Base-by-base conservation (phyloP, 2,797 vertebrate species). In the Heteromormyrus szaboi region DNA sequence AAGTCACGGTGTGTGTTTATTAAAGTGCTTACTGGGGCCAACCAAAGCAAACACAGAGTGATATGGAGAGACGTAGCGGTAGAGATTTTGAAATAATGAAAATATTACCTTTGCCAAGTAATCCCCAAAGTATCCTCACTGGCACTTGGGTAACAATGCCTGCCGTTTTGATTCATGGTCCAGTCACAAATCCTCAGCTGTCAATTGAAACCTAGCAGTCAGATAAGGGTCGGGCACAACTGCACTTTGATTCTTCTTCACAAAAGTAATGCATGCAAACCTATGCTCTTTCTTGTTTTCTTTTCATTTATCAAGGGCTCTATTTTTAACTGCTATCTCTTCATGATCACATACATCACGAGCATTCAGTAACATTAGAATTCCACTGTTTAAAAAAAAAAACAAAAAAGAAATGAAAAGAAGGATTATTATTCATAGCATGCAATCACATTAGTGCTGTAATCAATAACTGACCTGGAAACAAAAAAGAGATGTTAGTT, bases 161-260 rank as follows among this genome's bases (percentile, higher is more conserved):
- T 99, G 98, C 98, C 97, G 98, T 99, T 99, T 98, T 99, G 98
- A 98, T 98, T 99, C 98, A 99, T 97, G 98, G 98, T 99, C 98
- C 98, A 99, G 98, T 99, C 98, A 99, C 98, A 99, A 97, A 99
- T 98, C 97, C 98, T 99, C 97, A 99, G 98, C 98, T 99, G 98
- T 99, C 98, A 99, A 99, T 99, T 98, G 97, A 99, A 99, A 99
- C 97, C 98, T 99, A 98, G 97, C 98, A 96, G 98, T 99, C 98
- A 99, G 98, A 99, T 97, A 98, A 95, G 97, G 96, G 96, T 98
- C 94, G 97, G 98, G 97, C 96, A 99, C 97, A 97, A 97, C 97
- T 97, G 95, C 96, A 97, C 97, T 93, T 54, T 83, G 44, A 89
- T 95, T 90, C 89, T 91, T 91, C 91, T 96, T 97, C 96, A 97